Evolutionary conservation across 1,140 invertebrate genomes (phyloP).

Genomic region (Aphidius gifuensis): DNA sequence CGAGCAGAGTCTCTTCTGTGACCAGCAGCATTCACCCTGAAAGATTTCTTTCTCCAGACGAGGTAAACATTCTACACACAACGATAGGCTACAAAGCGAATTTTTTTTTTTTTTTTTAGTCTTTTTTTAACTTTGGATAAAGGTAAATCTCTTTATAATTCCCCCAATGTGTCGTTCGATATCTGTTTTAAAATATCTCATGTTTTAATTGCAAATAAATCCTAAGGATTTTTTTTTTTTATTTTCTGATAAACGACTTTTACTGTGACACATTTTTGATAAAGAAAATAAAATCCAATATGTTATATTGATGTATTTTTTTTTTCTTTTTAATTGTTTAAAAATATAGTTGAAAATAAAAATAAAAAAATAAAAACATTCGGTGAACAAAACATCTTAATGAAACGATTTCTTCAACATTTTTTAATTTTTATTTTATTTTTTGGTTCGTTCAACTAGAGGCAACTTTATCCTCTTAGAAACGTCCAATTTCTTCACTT

Average conservation of each 20-base stretch:
- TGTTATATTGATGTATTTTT: neutral
- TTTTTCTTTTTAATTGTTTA: constrained; percentile 9
- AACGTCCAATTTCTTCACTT: constrained; percentile 27
- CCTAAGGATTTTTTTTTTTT: too few relatives aligned
- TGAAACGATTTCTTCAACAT: constrained; percentile 21
- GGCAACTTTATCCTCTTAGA: constrained; percentile 26
- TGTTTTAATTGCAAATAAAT: neutral
- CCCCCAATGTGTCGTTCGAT: too few relatives aligned
- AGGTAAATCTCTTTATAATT: too few relatives aligned
- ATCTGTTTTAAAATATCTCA: too few relatives aligned
- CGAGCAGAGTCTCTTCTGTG: too few relatives aligned
- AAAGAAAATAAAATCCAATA: too few relatives aligned
- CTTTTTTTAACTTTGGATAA: neutral
- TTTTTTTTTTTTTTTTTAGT: neutral
- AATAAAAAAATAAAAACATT: neutral
- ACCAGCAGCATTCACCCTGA: neutral
- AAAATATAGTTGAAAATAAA: constrained; percentile 8
- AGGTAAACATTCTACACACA: neutral
- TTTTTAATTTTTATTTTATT: constrained; percentile 5
- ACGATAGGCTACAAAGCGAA: constrained; percentile 10
- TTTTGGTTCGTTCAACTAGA: constrained; percentile 14
- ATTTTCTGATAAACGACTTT: too few relatives aligned
- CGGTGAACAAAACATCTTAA: constrained; percentile 23
- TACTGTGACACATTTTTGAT: too few relatives aligned
- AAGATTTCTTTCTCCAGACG: constrained; percentile 6